Evolutionary conservation across 1,140 invertebrate species (phyloP), one percentile per base, ranked within the genome.

Genomic region (Rhyzopertha dominica): DNA sequence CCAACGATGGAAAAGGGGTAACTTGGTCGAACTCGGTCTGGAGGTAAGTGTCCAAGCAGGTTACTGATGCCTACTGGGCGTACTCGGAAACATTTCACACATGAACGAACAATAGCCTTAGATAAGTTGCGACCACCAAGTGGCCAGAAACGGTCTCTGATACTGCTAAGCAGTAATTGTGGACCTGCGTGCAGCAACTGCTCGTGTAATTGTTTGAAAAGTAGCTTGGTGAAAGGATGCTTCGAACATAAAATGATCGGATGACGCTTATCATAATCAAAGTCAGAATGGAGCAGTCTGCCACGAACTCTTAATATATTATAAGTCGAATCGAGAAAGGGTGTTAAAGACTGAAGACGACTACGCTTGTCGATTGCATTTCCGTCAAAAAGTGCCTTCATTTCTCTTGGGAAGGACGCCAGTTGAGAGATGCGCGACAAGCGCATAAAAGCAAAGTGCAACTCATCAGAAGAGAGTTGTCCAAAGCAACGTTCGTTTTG

Each of bases 11-110:
- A 28, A 44, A 74, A 74, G 2, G 65, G 59, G 5, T 53, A 42
- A 1, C 49, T 26, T 4, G 51, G 46, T 0, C 36, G 59, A 0
- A 60, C 23, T 17, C 67, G 24, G 13, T 43, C n/a, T 3, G 10
- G 3, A 5, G 66, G 70, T 16, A 72, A 39, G 18, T 69, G 45
- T 2, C 58, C 62, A 65, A 69, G 67, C 0, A 48, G 45, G 28
- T 54, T 48, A 1, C 56, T 30, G 2, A 16, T 40, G 16, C 10
- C 9, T 20, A 12, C n/a, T 0, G 43, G 43, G 5, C 39, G 37
- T 7, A 17, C 14, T 46, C 36, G 45, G 20, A 47, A 56, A 47
- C 47, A 58, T 23, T 1, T 22, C 5, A 52, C 22, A 30, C 52
- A 62, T 31, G 37, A 46, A 7, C 47, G 18, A 18, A 55, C 28